Evolutionary conservation across 2,888 invertebrate genomes (phyloP), one percentile per base, ranked within the genome.

Genomic region (Helleia helle): DNA sequence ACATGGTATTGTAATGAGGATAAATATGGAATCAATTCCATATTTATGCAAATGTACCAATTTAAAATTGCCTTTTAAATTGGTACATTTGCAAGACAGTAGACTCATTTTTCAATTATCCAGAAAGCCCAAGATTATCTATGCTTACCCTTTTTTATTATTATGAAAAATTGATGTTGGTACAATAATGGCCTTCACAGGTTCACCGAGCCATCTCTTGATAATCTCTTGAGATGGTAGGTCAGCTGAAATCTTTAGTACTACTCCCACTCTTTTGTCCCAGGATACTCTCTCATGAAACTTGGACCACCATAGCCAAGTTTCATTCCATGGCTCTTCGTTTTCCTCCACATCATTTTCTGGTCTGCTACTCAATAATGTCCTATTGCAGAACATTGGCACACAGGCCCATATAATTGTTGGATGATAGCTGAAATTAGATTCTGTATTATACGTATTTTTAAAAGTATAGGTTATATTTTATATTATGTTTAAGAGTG

Each of bases 171-270:
- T 79, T 27, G 89, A 87, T 9, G 97, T 94, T 3, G 94, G 92
- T 36, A 98, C 67, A 34, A 95, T 85, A 26, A 97, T 79, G 45
- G 93, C 93, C 66, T 92, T 94, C 1, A 99, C 88, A 4, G 97
- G 97, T 75, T 99, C 99, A 1, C 97, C 97, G 17, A 94, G 76
- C 99, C 99, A 99, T 44, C 98, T 88, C 14, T 91, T 87, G 6
- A 95, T 62, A 38, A 90, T 87, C 15, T 88, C 87, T 36, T 87
- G 77, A 7, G 89, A 87, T 1, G 96, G 94, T 15, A 96, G 83
- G 63, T 97, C 92, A 30, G 93, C 89, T 30, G 93, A 90, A 18
- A 97, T 58, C 66, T 96, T 93, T 27, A 98, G 74, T 0, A 92
- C 93, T 25, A 97, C 80, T 25, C 91, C 90, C 40, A 94, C 69